Evolutionary conservation across 2,797 vertebrate species (phyloP).

Genomic region (Monodelphis domestica): DNA sequence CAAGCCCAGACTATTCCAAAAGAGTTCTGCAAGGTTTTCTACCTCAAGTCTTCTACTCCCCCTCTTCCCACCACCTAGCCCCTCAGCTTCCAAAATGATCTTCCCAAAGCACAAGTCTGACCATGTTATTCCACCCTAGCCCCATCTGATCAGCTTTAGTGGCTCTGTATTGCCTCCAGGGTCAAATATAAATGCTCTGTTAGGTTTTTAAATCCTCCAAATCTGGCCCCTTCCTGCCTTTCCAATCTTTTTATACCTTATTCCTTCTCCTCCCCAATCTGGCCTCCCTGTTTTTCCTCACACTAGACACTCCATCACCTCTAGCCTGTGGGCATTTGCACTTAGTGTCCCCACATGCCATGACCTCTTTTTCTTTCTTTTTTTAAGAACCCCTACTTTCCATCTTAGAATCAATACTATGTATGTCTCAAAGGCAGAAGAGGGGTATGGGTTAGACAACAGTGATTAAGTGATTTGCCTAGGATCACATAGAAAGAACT

Average conservation of each 20-base stretch:
- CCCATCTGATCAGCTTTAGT: not conserved
- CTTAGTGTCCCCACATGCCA: too few species aligned
- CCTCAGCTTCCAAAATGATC: not conserved
- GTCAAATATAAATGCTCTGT: not conserved
- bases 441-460: too few species aligned
- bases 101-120: too few species aligned
- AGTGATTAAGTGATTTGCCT: too few species aligned
- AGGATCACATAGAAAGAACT: too few species aligned
- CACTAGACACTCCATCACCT: not conserved
- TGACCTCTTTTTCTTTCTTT: not conserved
- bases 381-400: too few species aligned
- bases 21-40: too few species aligned
- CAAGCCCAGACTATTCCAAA: not conserved
- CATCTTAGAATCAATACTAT: too few species aligned
- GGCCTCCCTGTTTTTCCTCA: not conserved
- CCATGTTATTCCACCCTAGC: too few species aligned
- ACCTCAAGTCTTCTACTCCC: not conserved
- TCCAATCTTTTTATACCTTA: not conserved
- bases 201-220: not conserved
- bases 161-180: not conserved
- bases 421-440: too few species aligned
- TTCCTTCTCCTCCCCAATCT: not conserved
- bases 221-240: not conserved
- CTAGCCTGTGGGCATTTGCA: not conserved
- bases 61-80: not conserved